Percentiles rank a stretch among this genome's conserved stretches.
Evolutionary conservation across 2,113 vertebrate genomes (phyloP).

Genomic region (Papio anubis): DNA sequence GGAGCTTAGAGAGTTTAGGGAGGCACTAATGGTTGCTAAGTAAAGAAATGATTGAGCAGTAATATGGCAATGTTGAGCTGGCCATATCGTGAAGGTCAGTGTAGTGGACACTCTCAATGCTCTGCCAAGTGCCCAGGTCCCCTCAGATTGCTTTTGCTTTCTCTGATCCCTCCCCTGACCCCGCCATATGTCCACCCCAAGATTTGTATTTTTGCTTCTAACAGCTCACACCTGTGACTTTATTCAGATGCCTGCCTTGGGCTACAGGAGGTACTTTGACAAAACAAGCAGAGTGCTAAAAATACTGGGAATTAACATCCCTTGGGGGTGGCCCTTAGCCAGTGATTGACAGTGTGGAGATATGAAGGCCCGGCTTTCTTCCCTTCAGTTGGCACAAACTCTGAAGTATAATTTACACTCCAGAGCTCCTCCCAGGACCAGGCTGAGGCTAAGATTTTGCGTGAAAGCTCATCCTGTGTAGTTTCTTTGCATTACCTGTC

Average conservation of each 20-base stretch:
- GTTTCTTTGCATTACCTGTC: not conserved
- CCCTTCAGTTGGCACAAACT: not conserved
- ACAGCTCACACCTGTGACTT: not conserved
- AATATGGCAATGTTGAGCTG: not conserved
- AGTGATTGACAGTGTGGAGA: not conserved
- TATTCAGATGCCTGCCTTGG: not conserved
- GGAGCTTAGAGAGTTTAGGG: not conserved
- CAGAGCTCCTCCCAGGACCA: not conserved
- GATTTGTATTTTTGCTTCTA: not conserved
- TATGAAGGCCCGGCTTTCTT: not conserved
- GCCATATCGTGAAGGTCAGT: not conserved
- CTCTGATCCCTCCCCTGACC: not conserved
- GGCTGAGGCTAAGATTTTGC: not conserved
- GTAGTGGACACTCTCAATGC: accelerated
- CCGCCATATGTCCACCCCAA: not conserved
- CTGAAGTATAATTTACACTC: not conserved
- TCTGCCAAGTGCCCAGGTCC: not conserved
- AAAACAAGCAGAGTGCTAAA: constrained; percentile 10
- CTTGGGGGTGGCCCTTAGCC: not conserved
- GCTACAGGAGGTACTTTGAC: not conserved
- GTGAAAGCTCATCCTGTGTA: not conserved
- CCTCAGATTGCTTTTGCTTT: not conserved
- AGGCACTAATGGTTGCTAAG: not conserved
- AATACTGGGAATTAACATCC: not conserved
- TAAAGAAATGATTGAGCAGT: not conserved